phyloP scores from a whole-genome alignment of 2,113 vertebrate species.

The Merops nubicus region DNA sequence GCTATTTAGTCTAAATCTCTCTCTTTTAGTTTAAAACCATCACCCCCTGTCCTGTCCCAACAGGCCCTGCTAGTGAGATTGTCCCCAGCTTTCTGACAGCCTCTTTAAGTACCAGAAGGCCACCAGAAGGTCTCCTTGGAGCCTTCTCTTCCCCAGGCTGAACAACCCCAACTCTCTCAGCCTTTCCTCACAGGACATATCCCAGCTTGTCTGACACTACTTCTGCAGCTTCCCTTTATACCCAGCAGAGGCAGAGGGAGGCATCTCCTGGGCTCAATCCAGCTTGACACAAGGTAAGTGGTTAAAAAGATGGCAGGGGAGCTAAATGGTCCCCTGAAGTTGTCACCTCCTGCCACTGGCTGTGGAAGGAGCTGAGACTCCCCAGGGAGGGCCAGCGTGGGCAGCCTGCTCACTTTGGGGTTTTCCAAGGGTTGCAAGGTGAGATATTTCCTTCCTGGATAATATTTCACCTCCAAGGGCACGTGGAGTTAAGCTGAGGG shows the following conservation, averaged over 20 bases:
- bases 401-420: not conserved
- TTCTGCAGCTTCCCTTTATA: not conserved
- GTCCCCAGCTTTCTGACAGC: not conserved
- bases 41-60: not conserved
- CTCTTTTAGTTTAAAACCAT: not conserved
- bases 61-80: not conserved
- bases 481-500: not conserved
- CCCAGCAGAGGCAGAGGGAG: not conserved
- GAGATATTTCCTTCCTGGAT: not conserved
- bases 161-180: not conserved
- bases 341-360: not conserved
- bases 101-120: not conserved
- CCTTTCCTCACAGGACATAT: not conserved
- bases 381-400: too few relatives aligned
- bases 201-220: not conserved
- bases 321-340: not conserved
- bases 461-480: not conserved
- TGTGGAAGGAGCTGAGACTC: not conserved
- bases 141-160: not conserved
- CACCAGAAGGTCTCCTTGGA: fast-evolving
- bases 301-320: not conserved
- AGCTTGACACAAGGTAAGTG: not conserved
- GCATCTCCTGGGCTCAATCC: not conserved
- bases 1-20: not conserved
- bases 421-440: not conserved